Conservation (phyloP, 2,888 invertebrate genomes). For the Spodoptera exigua region DNA sequence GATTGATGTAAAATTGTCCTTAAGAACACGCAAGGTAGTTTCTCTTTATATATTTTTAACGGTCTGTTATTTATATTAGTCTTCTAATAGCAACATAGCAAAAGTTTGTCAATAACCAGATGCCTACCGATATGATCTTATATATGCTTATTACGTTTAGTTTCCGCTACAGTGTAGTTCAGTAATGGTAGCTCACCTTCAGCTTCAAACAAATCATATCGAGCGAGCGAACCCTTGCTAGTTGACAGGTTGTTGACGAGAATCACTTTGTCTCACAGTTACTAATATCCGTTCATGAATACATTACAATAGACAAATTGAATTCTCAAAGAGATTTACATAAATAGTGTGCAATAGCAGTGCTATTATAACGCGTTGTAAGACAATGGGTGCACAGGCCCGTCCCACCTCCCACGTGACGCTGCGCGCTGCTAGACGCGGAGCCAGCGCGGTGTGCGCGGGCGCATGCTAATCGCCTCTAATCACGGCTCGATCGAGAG, state of each 20-base stretch:
- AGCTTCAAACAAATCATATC: constrained; percentile 51
- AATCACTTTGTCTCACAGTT: constrained; percentile 70
- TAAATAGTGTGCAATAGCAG: constrained; percentile 86
- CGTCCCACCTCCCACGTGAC: constrained; percentile 86
- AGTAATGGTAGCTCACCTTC: constrained; percentile 35
- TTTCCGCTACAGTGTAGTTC: constrained; percentile 6
- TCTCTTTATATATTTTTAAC: too few relatives aligned
- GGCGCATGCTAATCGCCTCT: constrained; percentile 86
- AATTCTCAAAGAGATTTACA: constrained; percentile 86
- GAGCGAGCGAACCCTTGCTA: constrained; percentile 60
- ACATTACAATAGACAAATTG: constrained; percentile 84
- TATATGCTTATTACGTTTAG: too few relatives aligned
- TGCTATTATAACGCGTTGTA: constrained; percentile 85
- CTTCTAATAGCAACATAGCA: too few relatives aligned
- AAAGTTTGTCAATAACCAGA: too few relatives aligned
- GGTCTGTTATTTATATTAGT: too few relatives aligned
- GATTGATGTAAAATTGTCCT: too few relatives aligned
- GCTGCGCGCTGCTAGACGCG: constrained; percentile 66
- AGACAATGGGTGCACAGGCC: constrained; percentile 81
- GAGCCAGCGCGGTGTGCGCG: constrained; percentile 60
- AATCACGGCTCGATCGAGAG: constrained; percentile 85
- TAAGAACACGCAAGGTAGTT: too few relatives aligned
- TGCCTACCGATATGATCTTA: too few relatives aligned
- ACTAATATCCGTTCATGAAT: constrained; percentile 80
- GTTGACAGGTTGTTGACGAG: constrained; percentile 76